Conservation (phyloP, 1,140 invertebrate genomes). For the Calephelis virginiensis region DNA sequence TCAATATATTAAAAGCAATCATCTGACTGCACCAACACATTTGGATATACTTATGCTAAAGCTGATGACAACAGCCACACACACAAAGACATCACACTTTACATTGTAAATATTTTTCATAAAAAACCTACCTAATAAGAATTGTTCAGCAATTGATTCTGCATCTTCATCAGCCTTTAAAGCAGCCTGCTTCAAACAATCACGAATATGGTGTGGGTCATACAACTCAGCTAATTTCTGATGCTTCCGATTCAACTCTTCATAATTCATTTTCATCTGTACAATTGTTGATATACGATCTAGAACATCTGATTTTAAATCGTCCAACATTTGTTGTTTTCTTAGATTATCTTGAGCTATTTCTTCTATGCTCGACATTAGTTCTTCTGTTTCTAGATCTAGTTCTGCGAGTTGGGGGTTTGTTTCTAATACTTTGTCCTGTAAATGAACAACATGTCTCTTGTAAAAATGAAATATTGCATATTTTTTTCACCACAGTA, state of each 20-base stretch:
- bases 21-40: too few relatives aligned
- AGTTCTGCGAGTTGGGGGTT: slow-evolving; percentile 83
- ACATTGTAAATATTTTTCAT: too few relatives aligned
- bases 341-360: slow-evolving; percentile 85
- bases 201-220: slow-evolving; percentile 85
- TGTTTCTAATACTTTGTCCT: slow-evolving; percentile 85
- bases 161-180: slow-evolving; percentile 85
- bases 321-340: slow-evolving; percentile 82
- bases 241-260: slow-evolving; percentile 83
- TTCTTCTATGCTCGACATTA: slow-evolving; percentile 85
- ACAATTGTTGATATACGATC: slow-evolving; percentile 83
- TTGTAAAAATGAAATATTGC: too few relatives aligned
- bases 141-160: slow-evolving; percentile 86
- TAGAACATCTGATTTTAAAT: slow-evolving; percentile 81
- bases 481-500: too few relatives aligned
- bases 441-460: slow-evolving; percentile 22
- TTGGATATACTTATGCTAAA: too few relatives aligned
- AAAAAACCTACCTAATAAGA: slow-evolving; percentile 80
- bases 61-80: too few relatives aligned
- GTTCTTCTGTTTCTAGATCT: slow-evolving; percentile 83
- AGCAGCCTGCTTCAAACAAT: slow-evolving; percentile 78
- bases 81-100: too few relatives aligned
- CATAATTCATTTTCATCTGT: slow-evolving; percentile 84
- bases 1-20: too few relatives aligned
- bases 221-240: slow-evolving; percentile 85